Percentiles rank a stretch among this genome's conserved stretches.
Conservation (phyloP, 2,113 vertebrate genomes). For the Pongo pygmaeus region DNA sequence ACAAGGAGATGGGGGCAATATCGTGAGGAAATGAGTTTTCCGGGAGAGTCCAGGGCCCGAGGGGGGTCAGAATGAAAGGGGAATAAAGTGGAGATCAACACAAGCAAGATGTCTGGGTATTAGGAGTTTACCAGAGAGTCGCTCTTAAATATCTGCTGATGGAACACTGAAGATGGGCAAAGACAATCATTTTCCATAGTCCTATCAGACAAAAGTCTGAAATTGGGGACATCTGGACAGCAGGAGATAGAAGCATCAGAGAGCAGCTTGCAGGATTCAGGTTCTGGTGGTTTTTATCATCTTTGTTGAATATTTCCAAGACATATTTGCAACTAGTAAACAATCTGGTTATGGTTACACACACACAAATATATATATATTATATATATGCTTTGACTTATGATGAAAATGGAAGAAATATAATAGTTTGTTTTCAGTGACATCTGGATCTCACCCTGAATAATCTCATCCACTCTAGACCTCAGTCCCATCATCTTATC, state of each 20-base stretch:
- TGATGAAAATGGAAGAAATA: neutral
- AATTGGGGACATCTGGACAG: neutral
- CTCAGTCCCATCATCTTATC: neutral
- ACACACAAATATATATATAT: neutral
- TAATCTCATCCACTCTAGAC: neutral
- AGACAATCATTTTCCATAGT: neutral
- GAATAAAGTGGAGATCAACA: neutral
- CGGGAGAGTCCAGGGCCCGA: neutral
- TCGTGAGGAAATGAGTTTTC: neutral
- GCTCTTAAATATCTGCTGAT: neutral
- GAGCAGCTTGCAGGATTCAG: too few relatives aligned
- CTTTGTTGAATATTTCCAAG: neutral
- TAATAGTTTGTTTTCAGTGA: neutral
- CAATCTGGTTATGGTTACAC: neutral
- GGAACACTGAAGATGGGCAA: neutral
- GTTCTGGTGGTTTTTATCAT: neutral
- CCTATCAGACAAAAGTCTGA: neutral
- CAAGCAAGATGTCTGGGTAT: neutral
- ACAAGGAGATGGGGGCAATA: too few relatives aligned
- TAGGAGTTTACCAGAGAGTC: neutral
- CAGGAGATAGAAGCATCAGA: neutral
- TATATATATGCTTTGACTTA: neutral
- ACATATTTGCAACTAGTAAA: neutral
- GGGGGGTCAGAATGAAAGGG: neutral
- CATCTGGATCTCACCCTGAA: neutral